Base-by-base conservation (phyloP, 1,140 invertebrate genomes). In the Pissodes strobi region DNA sequence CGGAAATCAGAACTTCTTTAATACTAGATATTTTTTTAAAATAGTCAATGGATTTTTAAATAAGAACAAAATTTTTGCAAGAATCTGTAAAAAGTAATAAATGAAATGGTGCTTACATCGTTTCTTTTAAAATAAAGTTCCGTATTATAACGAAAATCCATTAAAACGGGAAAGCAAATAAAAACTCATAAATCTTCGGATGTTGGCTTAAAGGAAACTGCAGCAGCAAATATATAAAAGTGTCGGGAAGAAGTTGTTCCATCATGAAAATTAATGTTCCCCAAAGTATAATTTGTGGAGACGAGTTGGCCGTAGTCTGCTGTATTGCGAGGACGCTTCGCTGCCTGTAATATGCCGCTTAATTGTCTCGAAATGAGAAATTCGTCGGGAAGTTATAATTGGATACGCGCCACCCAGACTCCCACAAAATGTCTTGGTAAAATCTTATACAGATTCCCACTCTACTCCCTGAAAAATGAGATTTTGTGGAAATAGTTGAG, bases 321-420 rank as follows among this genome's bases (percentile, higher is more conserved):
- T 78, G 75, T 76, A 77, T 76, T 75, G 73, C 71, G 51, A 68
- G 68, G 69, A 74, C 74, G 76, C 74, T 77, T 68, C 72, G 71
- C 64, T 69, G 76, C 72, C 72, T 78, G 77, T 78, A 79, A 79
- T 79, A 79, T 79, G 76, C 73, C 76, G 72, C 78, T 79, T 79
- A 79, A 79, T 79, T 79, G 78, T 79, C 75, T 75, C 75, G 76
- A 78, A 79, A 79, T 79, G 78, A 79, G 78, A 79, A 79, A 79
- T 79, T 76, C 78, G 75, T 72, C 75, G 74, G 72, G 72, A 79
- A 79, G 76, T 79, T 79, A 78, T 79, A 79, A 78, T 79, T 78
- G 78, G 76, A 79, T 78, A 76, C 74, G 75, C 55, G 64, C 63
- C 63, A 66, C 64, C 67, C 67, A 45, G 23, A 39, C 52, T 22